phyloP scores from a whole-genome alignment of 2,888 invertebrate genomes.

The Dascillus cervinus region DNA sequence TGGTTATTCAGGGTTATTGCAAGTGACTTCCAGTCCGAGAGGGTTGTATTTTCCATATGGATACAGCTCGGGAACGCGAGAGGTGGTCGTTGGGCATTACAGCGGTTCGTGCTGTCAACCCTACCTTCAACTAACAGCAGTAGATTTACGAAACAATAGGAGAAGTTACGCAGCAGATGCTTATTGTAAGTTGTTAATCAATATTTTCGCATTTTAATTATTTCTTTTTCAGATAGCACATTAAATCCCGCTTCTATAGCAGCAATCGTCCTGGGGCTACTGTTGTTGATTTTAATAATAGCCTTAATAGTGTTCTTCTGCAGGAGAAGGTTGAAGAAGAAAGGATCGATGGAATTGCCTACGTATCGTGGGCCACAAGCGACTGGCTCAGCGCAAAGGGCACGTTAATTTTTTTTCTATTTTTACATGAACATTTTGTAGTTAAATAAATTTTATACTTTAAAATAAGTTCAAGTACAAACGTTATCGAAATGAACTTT shows the following conservation, averaged over 20 bases:
- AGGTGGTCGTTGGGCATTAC: conserved; percentile 58
- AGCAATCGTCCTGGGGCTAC: conserved; percentile 60
- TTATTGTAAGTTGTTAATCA: conserved; percentile 32
- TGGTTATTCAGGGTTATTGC: conserved; percentile 47
- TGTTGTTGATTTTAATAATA: conserved; percentile 56
- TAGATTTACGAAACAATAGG: conserved; percentile 61
- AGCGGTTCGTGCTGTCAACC: conserved; percentile 67
- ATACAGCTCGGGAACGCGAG: conserved; percentile 61
- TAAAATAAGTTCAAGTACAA: too few relatives aligned
- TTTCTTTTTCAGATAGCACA: conserved; percentile 28
- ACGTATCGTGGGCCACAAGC: conserved; percentile 40
- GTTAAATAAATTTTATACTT: too few relatives aligned
- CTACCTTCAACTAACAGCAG: conserved; percentile 57
- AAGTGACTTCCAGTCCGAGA: conserved; percentile 50
- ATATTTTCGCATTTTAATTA: too few relatives aligned
- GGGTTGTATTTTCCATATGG: conserved; percentile 55
- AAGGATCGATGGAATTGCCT: conserved; percentile 48
- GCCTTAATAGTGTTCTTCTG: conserved; percentile 44
- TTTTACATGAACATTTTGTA: too few relatives aligned
- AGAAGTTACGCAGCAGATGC: conserved; percentile 56
- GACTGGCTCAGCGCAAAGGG: conserved; percentile 5
- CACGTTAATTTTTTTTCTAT: too few relatives aligned
- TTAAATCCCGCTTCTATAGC: conserved; percentile 49
- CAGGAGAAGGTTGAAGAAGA: conserved; percentile 11
- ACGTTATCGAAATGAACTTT: too few relatives aligned